Conservation (phyloP, 64 coral and sea anemone genomes). For the Platygyra sinensis region DNA sequence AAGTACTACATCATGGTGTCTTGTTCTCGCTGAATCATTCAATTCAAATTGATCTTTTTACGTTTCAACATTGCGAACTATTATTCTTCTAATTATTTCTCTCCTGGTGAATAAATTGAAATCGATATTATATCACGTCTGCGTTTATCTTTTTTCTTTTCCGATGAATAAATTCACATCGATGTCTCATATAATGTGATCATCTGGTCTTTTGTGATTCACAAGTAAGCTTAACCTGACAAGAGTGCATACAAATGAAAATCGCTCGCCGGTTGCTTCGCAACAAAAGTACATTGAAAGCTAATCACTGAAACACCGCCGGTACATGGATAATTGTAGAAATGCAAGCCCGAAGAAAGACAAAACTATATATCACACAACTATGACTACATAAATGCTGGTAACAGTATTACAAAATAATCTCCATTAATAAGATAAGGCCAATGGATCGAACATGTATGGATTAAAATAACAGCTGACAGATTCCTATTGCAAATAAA, state of each 20-base stretch:
- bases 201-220: background rate
- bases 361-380: background rate
- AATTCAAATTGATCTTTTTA: background rate
- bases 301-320: background rate
- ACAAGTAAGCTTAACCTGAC: background rate
- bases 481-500: background rate
- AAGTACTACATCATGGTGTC: background rate
- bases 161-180: background rate
- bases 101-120: background rate
- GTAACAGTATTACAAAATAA: background rate
- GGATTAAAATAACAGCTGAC: too few relatives aligned
- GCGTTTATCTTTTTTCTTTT: background rate
- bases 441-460: too few relatives aligned
- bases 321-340: background rate
- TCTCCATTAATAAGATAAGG: background rate
- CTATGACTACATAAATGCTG: background rate
- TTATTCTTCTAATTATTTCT: background rate
- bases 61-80: background rate
- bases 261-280: constrained; percentile 11
- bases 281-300: background rate
- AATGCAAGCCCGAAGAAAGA: background rate
- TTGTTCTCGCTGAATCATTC: constrained; percentile 16
- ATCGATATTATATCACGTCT: background rate
- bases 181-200: background rate
- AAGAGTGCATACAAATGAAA: background rate